Evolutionary conservation across 2,113 vertebrate species (phyloP).

Genomic region (Phocoena sinus): DNA sequence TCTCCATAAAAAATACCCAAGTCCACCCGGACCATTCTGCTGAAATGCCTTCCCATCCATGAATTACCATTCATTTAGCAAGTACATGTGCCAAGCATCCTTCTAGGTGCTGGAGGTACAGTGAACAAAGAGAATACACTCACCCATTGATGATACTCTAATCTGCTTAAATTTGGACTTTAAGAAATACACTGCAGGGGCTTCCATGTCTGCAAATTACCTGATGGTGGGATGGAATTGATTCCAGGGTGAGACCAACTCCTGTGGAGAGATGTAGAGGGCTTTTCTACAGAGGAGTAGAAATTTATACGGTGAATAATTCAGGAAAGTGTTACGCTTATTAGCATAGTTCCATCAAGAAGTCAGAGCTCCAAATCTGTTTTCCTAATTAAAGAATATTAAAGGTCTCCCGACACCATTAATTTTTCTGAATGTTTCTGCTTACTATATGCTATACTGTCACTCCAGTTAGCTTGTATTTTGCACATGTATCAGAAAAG

Average conservation of each 20-base stretch:
- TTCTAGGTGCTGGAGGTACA: not conserved
- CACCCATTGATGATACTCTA: not conserved
- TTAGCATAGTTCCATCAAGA: not conserved
- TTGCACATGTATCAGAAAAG: not conserved
- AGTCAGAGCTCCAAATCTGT: not conserved
- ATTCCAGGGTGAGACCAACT: not conserved
- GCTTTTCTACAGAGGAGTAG: not conserved
- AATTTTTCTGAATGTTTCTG: not conserved
- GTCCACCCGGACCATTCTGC: not conserved
- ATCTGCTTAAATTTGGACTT: not conserved
- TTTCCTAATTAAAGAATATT: not conserved
- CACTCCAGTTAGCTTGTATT: not conserved
- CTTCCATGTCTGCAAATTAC: not conserved
- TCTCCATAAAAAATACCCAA: not conserved
- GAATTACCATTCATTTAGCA: not conserved
- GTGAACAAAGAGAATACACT: not conserved
- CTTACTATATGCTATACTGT: not conserved
- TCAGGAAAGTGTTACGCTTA: not conserved
- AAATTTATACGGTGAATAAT: not conserved
- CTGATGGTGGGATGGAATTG: not conserved
- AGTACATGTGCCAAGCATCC: too few relatives aligned
- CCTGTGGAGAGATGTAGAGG: not conserved
- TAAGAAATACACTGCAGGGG: not conserved
- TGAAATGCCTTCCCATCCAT: not conserved
- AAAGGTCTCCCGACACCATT: not conserved